These are phyloP conservation scores for Eulemur mongoz DNA, from an alignment of 2,797 vertebrate genomes.

Conservation along the genomic window DNA sequence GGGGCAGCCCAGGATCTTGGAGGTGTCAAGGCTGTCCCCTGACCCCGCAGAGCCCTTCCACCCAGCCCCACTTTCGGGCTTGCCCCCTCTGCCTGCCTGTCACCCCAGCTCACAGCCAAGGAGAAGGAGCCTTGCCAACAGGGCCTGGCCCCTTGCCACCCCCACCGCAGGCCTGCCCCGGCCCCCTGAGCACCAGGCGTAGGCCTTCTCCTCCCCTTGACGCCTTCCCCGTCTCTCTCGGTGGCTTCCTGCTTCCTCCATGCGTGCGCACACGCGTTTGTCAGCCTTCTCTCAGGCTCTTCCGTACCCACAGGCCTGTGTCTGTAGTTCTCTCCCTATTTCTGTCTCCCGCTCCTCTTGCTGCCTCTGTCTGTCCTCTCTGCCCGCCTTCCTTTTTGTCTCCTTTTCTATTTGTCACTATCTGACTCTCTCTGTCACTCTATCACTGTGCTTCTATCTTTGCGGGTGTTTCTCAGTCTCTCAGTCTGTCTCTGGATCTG, in stretches of 20 bases:
- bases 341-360: neutral
- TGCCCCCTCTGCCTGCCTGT: neutral
- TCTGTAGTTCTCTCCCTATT: neutral
- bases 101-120: neutral
- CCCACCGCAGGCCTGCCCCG: neutral
- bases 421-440: neutral
- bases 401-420: neutral
- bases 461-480: neutral
- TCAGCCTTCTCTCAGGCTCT: neutral
- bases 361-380: neutral
- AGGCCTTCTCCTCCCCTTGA: neutral
- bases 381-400: neutral
- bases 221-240: neutral
- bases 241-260: neutral
- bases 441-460: neutral
- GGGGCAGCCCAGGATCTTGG: neutral
- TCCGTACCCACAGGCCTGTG: too few relatives aligned
- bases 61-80: neutral
- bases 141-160: neutral
- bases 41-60: neutral
- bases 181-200: neutral
- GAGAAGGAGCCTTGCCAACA: neutral
- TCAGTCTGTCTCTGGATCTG: neutral
- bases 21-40: neutral
- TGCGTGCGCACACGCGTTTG: rapidly evolving